Evolutionary conservation across 2,797 vertebrate genomes (phyloP), one percentile per base, ranked within the genome.

Genomic region (Characodon lateralis): DNA sequence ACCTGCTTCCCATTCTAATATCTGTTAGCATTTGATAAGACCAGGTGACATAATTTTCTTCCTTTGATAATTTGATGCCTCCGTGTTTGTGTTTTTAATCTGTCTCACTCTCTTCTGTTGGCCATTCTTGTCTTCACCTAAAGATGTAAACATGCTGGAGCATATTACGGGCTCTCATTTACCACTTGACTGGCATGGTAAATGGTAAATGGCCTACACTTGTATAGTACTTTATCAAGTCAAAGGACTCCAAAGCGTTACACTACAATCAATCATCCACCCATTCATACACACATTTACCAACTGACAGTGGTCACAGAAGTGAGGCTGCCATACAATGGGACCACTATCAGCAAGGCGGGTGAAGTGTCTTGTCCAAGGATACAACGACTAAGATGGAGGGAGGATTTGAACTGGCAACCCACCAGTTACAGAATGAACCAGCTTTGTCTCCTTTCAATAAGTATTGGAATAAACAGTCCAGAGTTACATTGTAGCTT

Each of bases 1-100:
- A 86, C 86, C 90, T 92, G 88, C 84, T 53, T 43, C 76, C 77
- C 81, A 88, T 86, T 78, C 79, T 84, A 87, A 92, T 87, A 78
- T 63, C 82, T 71, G 58, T 79, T 88, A 88, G 80, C 74, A 84
- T 66, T 68, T 51, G 43, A 26, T 18, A 66, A 26, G 75, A 51
- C 24, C 9, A 20, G 58, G n/a, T 53, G 39, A 76, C 59, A 77
- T 65, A 72, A 75, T 74, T 71, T 35, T n/a, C 39, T 51, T 46
- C 14, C 22, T 51, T 26, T 24, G 41, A 66, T 81, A 3, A 2
- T 65, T 78, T 53, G 61, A 55, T 55, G 22, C 50, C 16, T 73
- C 48, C 10, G 0, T 51, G 43, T 28, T 53, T 68, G 58, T 50
- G 16, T 79, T 75, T 43, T 50, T 51, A 51, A 69, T 74, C 31